Conservation (phyloP, 2,797 vertebrate species). For the Gouania willdenowi region DNA sequence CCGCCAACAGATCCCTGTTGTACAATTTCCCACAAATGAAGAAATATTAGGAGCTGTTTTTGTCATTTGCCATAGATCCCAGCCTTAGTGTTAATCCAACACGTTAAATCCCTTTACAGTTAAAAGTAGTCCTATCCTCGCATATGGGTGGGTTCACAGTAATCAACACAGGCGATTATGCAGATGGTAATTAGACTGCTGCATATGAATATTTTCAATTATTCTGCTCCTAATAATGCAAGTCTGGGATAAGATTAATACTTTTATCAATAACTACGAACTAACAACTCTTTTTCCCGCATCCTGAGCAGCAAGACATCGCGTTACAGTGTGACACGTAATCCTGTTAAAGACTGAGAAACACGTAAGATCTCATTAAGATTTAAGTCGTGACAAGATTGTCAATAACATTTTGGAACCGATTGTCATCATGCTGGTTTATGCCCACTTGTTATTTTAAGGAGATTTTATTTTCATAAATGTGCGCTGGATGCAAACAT, state of each 20-base stretch:
- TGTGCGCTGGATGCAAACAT: too few species aligned
- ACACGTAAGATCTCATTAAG: conserved; percentile 57
- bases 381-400: conserved; percentile 47
- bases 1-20: conserved; percentile 25
- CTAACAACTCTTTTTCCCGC: conserved; percentile 42
- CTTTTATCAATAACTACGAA: conserved; percentile 41
- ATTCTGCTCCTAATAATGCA: conserved; percentile 52
- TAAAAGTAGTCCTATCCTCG: conserved; percentile 64
- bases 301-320: conserved; percentile 42
- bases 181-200: conserved; percentile 62
- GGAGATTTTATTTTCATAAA: too few species aligned
- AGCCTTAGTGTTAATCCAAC: conserved; percentile 65
- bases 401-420: conserved; percentile 49
- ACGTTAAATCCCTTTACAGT: conserved; percentile 68
- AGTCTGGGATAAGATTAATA: conserved; percentile 56
- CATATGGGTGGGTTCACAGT: conserved; percentile 58
- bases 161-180: conserved; percentile 70
- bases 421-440: too few species aligned
- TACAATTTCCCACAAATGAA: conserved; percentile 41
- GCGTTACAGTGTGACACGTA: conserved; percentile 39
- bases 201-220: conserved; percentile 69
- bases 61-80: conserved; percentile 49
- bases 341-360: conserved; percentile 56
- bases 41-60: conserved; percentile 49
- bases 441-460: too few species aligned